These are phyloP conservation scores for Drosophila diplacantha DNA, from an alignment of 2,888 invertebrate genomes.

Conservation along the genomic window DNA sequence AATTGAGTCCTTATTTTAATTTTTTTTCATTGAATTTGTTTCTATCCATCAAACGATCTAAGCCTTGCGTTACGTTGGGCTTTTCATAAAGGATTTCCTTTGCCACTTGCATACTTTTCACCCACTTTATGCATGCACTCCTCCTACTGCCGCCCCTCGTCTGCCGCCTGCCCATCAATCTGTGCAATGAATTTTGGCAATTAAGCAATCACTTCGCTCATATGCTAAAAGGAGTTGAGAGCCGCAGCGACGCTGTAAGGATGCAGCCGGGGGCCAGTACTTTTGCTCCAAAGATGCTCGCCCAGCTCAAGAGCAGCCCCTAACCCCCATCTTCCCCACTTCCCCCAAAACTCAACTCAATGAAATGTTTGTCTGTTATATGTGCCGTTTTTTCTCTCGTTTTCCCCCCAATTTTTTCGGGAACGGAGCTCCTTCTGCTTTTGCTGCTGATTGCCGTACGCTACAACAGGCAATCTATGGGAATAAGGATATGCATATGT, in stretches of 20 bases:
- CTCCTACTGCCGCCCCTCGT: neutral
- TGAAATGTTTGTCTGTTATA: slow-evolving; percentile 35
- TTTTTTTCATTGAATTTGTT: neutral
- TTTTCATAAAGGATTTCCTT: neutral
- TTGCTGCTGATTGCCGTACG: slow-evolving; percentile 39
- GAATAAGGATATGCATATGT: slow-evolving; percentile 35
- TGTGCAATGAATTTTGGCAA: slow-evolving; percentile 44
- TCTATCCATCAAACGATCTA: neutral
- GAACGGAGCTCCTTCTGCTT: slow-evolving; percentile 19
- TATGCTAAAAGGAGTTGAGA: slow-evolving; percentile 11
- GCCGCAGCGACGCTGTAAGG: neutral
- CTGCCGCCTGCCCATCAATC: slow-evolving; percentile 12
- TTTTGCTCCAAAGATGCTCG: slow-evolving; percentile 18
- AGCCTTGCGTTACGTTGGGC: neutral
- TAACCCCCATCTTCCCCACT: neutral
- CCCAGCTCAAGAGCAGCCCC: slow-evolving; percentile 12
- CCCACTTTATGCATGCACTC: neutral
- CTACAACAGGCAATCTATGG: slow-evolving; percentile 40
- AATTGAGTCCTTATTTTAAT: neutral
- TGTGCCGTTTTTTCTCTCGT: slow-evolving; percentile 4
- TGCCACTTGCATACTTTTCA: neutral
- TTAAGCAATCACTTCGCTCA: slow-evolving; percentile 44
- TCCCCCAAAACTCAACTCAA: slow-evolving; percentile 12
- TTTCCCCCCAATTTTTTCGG: neutral
- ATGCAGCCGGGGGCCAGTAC: neutral